phyloP scores from a whole-genome alignment of 1,140 invertebrate species.

The Yoshiicerus persimilis region DNA sequence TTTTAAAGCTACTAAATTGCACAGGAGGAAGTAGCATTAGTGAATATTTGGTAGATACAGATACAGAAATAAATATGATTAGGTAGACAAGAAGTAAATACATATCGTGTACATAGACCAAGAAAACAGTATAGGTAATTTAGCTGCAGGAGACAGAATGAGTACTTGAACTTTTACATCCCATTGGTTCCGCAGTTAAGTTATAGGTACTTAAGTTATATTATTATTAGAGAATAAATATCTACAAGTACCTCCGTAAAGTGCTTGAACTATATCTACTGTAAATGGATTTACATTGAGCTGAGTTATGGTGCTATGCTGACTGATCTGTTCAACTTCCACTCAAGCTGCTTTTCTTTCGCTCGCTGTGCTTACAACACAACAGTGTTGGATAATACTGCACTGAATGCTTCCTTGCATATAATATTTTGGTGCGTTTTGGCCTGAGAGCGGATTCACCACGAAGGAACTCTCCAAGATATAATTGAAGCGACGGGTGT shows the following conservation, averaged over 20 bases:
- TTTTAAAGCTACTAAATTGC: too few species aligned
- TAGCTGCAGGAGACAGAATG: neutral
- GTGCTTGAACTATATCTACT: neutral
- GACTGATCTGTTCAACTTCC: too few species aligned
- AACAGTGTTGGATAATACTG: neutral
- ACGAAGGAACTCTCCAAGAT: constrained; percentile 1
- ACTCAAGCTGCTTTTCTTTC: too few species aligned
- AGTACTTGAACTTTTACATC: neutral
- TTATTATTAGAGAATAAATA: neutral
- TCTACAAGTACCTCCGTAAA: neutral
- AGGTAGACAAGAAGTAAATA: neutral
- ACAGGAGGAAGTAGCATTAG: too few species aligned
- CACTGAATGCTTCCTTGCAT: neutral
- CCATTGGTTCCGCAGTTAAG: neutral
- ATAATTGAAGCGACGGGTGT: constrained; percentile 44
- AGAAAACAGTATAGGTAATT: neutral
- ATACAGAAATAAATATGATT: neutral
- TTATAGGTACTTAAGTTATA: neutral
- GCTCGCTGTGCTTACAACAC: too few species aligned
- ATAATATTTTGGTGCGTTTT: neutral
- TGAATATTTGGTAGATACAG: too few species aligned
- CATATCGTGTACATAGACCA: too few species aligned
- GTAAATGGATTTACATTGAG: neutral
- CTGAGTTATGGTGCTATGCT: neutral
- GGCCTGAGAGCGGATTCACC: neutral